Base-by-base conservation (phyloP, 2,113 vertebrate species). In the Nymphicus hollandicus region DNA sequence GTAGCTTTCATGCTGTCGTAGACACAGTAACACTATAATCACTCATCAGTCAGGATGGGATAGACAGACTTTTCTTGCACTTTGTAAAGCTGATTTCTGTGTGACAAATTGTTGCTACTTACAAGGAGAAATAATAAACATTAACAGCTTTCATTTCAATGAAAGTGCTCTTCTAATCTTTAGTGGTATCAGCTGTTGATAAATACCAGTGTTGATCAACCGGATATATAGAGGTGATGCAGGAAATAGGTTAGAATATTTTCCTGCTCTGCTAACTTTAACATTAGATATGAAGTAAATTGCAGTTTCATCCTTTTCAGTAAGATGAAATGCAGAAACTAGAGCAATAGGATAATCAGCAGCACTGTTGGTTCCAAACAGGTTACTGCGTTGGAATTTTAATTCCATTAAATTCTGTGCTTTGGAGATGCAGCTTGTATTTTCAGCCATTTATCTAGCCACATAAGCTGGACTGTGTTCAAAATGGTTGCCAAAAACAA, bases 401-500 rank as follows among this genome's bases (percentile, higher is more conserved):
- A 90, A 78, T 95, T 88, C 80, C 64, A 74, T 90, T 93, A 81
- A 64, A 44, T 90, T 78, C 66, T 78, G 27, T 77, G 11, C 82
- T 78, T 74, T 91, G 83, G 79, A 88, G 88, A 72, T 49, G 47
- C 76, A 93, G 72, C 29, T 88, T 92, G 92, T 95, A 65, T 86
- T 95, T 93, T 52, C 86, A 96, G 68, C 49, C 83, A 18, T 93
- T 97, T 96, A 83, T 97, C 94, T 96, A 73, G 95, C 77, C 61
- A 87, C 88, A 76, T 49, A 95, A 92, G 52, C 60, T 98, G 86
- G 87, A 94, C 85, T 82, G 63, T 39, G 47, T 74, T 92, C 92
- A 89, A 73, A 65, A 41, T 73, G 76, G 74, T 93, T 96, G 95
- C 96, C 97, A 97, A 97, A 86, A 96, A 96, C 88, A 96, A 86